Conservation (phyloP, 2,888 invertebrate species). For the Pachliopta kotzebuea region DNA sequence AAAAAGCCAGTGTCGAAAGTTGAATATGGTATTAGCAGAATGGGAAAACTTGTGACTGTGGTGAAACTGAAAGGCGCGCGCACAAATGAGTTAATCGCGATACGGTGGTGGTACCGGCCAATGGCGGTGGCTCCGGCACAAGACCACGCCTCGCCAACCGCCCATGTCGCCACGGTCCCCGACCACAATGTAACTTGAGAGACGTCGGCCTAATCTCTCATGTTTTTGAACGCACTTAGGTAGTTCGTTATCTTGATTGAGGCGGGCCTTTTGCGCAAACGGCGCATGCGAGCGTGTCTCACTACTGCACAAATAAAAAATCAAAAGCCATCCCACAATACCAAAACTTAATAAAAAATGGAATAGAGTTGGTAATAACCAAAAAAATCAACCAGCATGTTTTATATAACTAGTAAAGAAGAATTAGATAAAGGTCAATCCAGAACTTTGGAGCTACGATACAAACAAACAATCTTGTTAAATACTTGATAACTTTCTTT, state of each 20-base stretch:
- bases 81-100: not conserved
- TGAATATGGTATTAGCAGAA: no score
- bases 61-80: not conserved
- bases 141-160: slow-evolving; percentile 37
- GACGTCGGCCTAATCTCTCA: slow-evolving; percentile 11
- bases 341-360: no score
- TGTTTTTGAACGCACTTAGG: slow-evolving; percentile 3
- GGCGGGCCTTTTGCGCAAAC: not conserved
- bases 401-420: no score
- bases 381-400: no score
- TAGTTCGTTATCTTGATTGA: not conserved
- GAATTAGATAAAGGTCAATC: no score
- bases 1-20: no score
- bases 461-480: no score
- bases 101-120: slow-evolving; percentile 31
- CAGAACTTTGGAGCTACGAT: no score
- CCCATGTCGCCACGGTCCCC: slow-evolving; percentile 27
- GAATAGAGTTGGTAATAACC: no score
- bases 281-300: not conserved
- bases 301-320: not conserved
- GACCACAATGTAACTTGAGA: slow-evolving; percentile 12
- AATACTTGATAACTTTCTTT: no score
- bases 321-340: no score
- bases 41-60: no score
- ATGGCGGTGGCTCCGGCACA: slow-evolving; percentile 33